These are phyloP conservation scores for Clinocottus analis DNA, from an alignment of 2,113 vertebrate genomes.

Conservation along the genomic window DNA sequence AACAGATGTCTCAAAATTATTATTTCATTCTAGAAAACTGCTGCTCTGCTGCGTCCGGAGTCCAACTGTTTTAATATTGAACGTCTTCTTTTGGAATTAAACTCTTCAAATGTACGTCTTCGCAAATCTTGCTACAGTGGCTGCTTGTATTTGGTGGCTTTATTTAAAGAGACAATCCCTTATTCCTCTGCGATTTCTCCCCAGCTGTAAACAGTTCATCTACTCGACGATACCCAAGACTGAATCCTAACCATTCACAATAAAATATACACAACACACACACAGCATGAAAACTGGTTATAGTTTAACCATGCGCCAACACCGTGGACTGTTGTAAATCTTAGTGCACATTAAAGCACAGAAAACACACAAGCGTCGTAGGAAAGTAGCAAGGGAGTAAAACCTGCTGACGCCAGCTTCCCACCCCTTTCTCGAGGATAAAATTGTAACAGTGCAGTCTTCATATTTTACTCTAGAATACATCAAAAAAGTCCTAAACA, in stretches of 20 bases:
- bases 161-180: constrained; percentile 43
- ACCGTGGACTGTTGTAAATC: constrained; percentile 54
- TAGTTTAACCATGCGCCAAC: constrained; percentile 61
- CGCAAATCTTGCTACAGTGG: constrained; percentile 58
- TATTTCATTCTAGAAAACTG: constrained; percentile 42
- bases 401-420: constrained; percentile 46
- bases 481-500: constrained; percentile 26
- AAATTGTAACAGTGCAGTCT: constrained; percentile 40
- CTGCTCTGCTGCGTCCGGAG: constrained; percentile 13
- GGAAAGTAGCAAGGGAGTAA: constrained; percentile 62
- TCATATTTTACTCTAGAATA: constrained; percentile 20
- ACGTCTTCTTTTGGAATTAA: constrained; percentile 49
- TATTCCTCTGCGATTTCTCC: constrained; percentile 6
- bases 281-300: constrained; percentile 64
- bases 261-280: constrained; percentile 60
- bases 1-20: constrained; percentile 52
- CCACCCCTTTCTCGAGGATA: constrained; percentile 29
- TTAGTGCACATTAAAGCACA: constrained; percentile 64
- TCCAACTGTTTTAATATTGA: constrained; percentile 39
- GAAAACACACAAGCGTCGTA: constrained; percentile 61
- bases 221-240: constrained; percentile 38
- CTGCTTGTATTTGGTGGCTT: constrained; percentile 66
- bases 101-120: constrained; percentile 39
- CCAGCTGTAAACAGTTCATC: constrained; percentile 49
- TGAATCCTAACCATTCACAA: constrained; percentile 56